Percentiles rank a stretch among this genome's conserved stretches.
Evolutionary conservation across 1,140 invertebrate species (phyloP).

Genomic region (Euglossa dilemma): DNA sequence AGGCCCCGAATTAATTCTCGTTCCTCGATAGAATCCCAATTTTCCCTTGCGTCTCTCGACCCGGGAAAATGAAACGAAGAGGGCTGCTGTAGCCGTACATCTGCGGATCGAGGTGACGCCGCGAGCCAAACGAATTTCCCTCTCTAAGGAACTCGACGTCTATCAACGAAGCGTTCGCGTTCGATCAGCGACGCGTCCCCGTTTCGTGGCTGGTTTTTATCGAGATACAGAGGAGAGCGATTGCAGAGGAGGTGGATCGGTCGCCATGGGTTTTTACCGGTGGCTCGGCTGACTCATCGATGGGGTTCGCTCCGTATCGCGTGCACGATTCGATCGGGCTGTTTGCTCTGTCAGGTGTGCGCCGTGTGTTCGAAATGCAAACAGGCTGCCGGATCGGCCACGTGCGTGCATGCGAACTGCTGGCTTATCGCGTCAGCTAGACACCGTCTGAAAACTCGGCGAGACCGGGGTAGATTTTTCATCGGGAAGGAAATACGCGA

Average conservation of each 20-base stretch:
- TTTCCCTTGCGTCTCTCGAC: no score
- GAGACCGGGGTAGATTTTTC: no score
- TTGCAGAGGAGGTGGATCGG: neutral
- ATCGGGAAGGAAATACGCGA: no score
- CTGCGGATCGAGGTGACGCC: neutral
- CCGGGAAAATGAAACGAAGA: no score
- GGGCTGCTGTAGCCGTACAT: no score
- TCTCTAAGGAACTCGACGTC: neutral
- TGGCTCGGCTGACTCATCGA: conserved; percentile 13
- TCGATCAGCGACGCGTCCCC: no score
- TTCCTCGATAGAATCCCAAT: no score
- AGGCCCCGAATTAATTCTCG: no score
- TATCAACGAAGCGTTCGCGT: neutral
- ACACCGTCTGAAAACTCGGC: neutral
- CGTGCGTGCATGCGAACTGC: neutral
- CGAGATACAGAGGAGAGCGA: no score
- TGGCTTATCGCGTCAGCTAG: no score
- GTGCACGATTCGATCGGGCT: conserved; percentile 31
- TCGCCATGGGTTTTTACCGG: neutral
- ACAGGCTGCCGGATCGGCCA: conserved; percentile 13
- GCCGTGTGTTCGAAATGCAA: neutral
- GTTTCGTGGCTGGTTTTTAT: conserved; percentile 12
- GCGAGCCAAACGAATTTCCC: neutral
- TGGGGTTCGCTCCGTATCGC: conserved; percentile 3
- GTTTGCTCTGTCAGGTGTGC: conserved; percentile 43